Conservation (phyloP, 2,113 vertebrate species). For the Podocnemis expansa region DNA sequence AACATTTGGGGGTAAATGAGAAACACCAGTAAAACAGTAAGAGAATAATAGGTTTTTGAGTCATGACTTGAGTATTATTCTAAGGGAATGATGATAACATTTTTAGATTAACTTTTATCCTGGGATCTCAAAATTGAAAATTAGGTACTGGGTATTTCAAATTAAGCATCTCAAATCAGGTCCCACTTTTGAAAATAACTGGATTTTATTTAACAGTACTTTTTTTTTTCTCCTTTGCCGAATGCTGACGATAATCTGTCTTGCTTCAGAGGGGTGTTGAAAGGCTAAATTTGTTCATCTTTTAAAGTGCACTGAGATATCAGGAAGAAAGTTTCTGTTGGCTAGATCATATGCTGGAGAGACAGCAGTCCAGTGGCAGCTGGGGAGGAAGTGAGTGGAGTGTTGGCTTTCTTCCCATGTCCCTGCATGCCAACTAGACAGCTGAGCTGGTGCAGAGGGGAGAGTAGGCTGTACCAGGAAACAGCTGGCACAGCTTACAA, state of each 20-base stretch:
- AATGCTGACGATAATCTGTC: constrained; percentile 8
- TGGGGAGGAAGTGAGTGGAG: background rate
- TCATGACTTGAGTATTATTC: background rate
- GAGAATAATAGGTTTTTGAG: background rate
- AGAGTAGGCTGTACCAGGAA: background rate
- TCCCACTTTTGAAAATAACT: constrained; percentile 4
- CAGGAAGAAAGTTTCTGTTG: background rate
- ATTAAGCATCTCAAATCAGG: constrained; percentile 1
- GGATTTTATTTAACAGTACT: background rate
- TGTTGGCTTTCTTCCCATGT: background rate
- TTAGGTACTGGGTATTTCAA: background rate
- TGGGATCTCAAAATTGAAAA: constrained; percentile 20
- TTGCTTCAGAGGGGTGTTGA: background rate
- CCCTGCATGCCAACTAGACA: background rate
- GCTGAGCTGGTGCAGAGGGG: background rate
- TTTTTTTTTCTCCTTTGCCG: background rate
- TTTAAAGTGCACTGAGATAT: background rate
- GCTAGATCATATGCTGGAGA: background rate
- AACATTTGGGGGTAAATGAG: background rate
- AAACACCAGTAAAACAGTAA: background rate
- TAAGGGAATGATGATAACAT: background rate
- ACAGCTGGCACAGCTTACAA: background rate
- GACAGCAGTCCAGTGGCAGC: background rate
- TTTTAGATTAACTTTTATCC: background rate
- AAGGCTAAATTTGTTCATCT: background rate